Percentiles rank a stretch among this genome's conserved stretches.
These are phyloP conservation scores for Gallinago paraguaiae DNA, from an alignment of 2,113 vertebrate species.

Conservation along the genomic window DNA sequence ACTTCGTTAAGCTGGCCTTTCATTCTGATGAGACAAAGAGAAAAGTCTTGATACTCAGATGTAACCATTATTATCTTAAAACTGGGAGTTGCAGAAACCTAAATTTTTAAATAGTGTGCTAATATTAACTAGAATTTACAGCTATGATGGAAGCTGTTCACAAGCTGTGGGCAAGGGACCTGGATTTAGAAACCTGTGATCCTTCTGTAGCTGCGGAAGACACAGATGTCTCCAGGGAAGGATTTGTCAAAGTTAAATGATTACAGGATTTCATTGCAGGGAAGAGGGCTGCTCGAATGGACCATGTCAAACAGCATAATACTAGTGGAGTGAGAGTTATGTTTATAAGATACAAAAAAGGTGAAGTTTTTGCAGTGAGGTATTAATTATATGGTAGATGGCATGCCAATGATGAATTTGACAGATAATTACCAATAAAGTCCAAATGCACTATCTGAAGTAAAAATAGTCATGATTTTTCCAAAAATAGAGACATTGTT, in stretches of 20 bases:
- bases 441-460: background rate
- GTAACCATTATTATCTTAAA: background rate
- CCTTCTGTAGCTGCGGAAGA: background rate
- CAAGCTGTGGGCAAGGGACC: accelerated
- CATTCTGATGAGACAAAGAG: background rate
- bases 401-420: background rate
- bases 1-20: background rate
- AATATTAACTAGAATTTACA: background rate
- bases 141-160: background rate
- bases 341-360: background rate
- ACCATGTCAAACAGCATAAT: background rate
- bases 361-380: background rate
- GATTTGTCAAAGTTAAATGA: background rate
- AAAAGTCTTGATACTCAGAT: background rate
- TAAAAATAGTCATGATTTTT: background rate
- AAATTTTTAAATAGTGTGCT: background rate
- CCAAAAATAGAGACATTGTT: background rate
- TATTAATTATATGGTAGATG: background rate
- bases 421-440: background rate
- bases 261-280: background rate
- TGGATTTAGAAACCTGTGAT: background rate
- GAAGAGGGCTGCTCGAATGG: background rate
- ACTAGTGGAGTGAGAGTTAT: background rate
- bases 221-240: background rate
- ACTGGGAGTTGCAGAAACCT: background rate